Base-by-base conservation (phyloP, 2,888 invertebrate genomes). In the Caenorhabditis doughertyi region DNA sequence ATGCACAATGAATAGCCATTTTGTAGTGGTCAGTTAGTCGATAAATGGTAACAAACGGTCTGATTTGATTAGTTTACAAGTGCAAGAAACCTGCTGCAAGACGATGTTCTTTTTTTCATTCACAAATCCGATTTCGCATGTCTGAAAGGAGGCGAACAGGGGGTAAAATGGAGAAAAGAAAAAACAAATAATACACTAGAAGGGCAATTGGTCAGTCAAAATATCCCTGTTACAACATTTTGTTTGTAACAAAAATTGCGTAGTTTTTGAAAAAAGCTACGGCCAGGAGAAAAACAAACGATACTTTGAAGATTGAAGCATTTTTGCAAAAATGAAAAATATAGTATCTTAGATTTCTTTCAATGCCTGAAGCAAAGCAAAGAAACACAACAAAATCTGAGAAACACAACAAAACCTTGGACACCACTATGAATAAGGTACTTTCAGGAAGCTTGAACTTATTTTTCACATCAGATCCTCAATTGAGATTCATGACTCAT, bases 1-100 rank as follows among this genome's bases (percentile, higher is more conserved):
- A 74, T 74, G 74, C 74, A 74, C 74, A 74, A 74, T 67, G 44
- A 51, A 65, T 32, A 55, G 55, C 27, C 18, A 29, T 39, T 16
- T 39, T 13, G 9, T 9, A 56, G 25, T 73, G 73, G 73, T 65
- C 73, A 73, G 72, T 49, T 51, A 32, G 64, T 51, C 68, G 47
- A 39, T 21, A 32, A 51, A 76, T 58, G 58, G 76, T 76, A 76
- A 51, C 44, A 42, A 18, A 32, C 67, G 58, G 76, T 60, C 49
- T 76, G 60, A 76, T 76, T 76, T 67, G 58, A 76, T 76, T 76
- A 76, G 76, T 67, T 74, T 65, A 53, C 53, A 76, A 76, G 76
- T 76, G 76, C 76, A 76, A 76, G 49, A 76, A 76, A 76, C 76
- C 76, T 76, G 76, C 47, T 76, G 49, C 65, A 74, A 68, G 27